Conservation (phyloP, 2,888 invertebrate species). For the Stenolophus ochropezus region DNA sequence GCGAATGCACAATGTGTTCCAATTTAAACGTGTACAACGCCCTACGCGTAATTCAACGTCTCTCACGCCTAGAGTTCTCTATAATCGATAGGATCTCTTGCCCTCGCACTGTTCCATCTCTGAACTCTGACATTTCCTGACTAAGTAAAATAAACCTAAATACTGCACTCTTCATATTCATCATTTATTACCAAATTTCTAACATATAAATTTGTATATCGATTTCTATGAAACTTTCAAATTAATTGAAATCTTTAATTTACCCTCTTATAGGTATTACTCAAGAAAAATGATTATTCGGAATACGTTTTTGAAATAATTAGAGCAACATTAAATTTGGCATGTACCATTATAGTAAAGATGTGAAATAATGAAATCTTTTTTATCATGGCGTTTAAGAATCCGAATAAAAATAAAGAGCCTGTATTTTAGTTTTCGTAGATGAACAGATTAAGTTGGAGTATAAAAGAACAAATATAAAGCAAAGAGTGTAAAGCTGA, state of each 20-base stretch:
- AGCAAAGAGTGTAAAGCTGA: neutral
- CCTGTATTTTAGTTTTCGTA: no score
- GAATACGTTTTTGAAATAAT: neutral
- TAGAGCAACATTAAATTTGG: no score
- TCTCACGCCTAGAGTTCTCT: neutral
- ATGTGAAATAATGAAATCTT: no score
- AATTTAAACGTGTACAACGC: conserved; percentile 21
- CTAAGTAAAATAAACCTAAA: neutral
- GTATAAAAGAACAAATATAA: no score
- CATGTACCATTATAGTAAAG: no score
- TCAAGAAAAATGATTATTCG: neutral
- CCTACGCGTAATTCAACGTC: conserved; percentile 7
- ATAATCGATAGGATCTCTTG: conserved; percentile 10
- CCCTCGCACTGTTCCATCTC: neutral
- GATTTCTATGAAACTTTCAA: neutral
- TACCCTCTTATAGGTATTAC: neutral
- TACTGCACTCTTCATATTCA: neutral
- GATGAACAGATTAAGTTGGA: no score
- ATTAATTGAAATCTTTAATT: neutral
- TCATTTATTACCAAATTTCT: neutral
- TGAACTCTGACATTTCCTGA: conserved; percentile 15
- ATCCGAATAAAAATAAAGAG: no score
- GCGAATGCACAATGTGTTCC: neutral
- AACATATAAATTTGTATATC: no score
- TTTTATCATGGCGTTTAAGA: no score